Evolutionary conservation across 2,888 invertebrate genomes (phyloP), one percentile per base, ranked within the genome.

Genomic region (Heliconius erato): DNA sequence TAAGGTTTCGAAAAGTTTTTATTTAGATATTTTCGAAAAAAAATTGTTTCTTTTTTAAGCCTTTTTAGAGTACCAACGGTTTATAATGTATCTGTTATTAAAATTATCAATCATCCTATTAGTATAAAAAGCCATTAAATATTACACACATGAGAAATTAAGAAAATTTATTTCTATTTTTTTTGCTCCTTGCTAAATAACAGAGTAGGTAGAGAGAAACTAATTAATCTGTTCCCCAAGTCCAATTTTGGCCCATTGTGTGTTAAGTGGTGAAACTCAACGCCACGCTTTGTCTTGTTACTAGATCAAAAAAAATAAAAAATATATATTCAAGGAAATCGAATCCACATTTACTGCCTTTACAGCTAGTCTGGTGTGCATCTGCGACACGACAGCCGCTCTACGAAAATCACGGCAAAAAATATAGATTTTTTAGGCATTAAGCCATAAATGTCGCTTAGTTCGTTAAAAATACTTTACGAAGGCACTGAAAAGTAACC

Each of bases 381-480:
- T 3, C 9, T n/a, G n/a, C 11, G 23, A 3, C n/a, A 63, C 59
- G n/a, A 11, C 63, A n/a, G n/a, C n/a, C n/a, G n/a, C n/a, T 63
- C 9, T n/a, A n/a, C 11, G 32, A 71, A 71, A 40, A 35, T 14
- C 35, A 35, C 35, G 40, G 35, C 35, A 35, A 71, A 44, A 40
- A 59, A 12, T 28, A 63, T 35, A 35, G 59, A 35, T n/a, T 76
- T 32, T 72, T 35, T 23, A 35, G 59, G 71, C 44, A 49, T 76
- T 65, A 12, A 72, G 76, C 79, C 71, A 65, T 82, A 77, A 71
- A 79, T 67, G 28, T 82, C 80, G 71, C 76, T 71, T 28, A 71
- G 65, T 74, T 65, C 76, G 65, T 71, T 71, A 76, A 74, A 80
- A 49, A 80, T 80, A 71, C 71, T 84, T 84, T 82, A 82, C 69